Conservation (phyloP, 2,888 invertebrate genomes). For the Campopleginae sp. region DNA sequence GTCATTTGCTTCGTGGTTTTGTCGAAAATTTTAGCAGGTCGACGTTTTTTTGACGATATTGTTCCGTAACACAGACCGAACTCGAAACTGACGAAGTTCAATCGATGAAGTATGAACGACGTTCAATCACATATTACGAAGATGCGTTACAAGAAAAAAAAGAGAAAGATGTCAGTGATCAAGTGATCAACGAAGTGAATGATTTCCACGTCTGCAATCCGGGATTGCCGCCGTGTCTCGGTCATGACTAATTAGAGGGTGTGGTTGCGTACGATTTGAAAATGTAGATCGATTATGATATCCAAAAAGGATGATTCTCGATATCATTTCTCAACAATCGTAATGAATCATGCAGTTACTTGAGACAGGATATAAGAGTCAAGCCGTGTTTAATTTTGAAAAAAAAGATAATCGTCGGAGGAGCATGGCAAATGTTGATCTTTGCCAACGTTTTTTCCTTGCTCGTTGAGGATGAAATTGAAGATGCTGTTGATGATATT, state of each 20-base stretch:
- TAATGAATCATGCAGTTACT: constrained; percentile 52
- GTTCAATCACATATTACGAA: constrained; percentile 10
- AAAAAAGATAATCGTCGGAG: constrained; percentile 36
- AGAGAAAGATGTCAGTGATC: background rate
- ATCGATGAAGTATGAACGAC: background rate
- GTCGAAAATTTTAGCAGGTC: constrained; percentile 67
- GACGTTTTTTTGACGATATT: constrained; percentile 43
- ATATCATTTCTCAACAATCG: constrained; percentile 32
- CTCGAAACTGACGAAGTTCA: background rate
- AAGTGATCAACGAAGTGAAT: constrained; percentile 71
- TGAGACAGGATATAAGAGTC: constrained; percentile 38
- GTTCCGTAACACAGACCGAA: background rate
- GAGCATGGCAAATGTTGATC: constrained; percentile 61
- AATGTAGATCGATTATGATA: constrained; percentile 65
- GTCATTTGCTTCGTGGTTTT: constrained; percentile 68
- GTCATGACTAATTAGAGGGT: constrained; percentile 74
- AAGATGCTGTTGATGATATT: constrained; percentile 36
- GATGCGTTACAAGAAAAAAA: constrained; percentile 2
- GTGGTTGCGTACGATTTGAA: constrained; percentile 69
- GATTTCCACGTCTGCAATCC: constrained; percentile 71
- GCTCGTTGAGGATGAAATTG: constrained; percentile 56
- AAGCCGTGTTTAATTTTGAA: constrained; percentile 40
- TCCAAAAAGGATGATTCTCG: constrained; percentile 50
- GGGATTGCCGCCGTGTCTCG: constrained; percentile 74
- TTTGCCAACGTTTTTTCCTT: constrained; percentile 57